Conservation (phyloP, 2,888 invertebrate species). For the Salpingus planirostris region DNA sequence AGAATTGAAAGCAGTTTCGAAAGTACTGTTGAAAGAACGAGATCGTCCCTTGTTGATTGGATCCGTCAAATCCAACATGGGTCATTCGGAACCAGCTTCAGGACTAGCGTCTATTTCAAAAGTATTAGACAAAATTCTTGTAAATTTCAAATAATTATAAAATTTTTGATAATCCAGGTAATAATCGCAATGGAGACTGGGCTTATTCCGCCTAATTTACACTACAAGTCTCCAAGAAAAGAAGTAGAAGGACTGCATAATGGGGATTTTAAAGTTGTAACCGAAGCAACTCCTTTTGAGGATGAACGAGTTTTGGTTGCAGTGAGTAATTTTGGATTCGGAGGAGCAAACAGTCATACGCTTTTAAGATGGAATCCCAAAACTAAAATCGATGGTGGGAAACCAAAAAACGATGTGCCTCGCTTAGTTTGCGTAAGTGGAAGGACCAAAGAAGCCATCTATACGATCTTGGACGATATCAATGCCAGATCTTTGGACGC, state of each 20-base stretch:
- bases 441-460: conserved; percentile 66
- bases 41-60: conserved; percentile 70
- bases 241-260: conserved; percentile 45
- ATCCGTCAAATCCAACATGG: conserved; percentile 87
- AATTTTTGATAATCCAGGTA: conserved; percentile 42
- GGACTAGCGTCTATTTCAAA: conserved; percentile 63
- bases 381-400: conserved; percentile 52
- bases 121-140: conserved; percentile 23
- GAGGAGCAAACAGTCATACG: conserved; percentile 74
- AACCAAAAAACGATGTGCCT: conserved; percentile 56
- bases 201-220: conserved; percentile 59
- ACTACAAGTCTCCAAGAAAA: conserved; percentile 50
- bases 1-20: conserved; percentile 74
- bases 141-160: neutral
- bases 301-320: conserved; percentile 25
- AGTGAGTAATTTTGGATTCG: conserved; percentile 86
- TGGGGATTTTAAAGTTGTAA: conserved; percentile 45
- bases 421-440: conserved; percentile 68
- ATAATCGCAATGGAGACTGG: conserved; percentile 59
- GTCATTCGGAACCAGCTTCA: conserved; percentile 81
- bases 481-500: conserved; percentile 52
- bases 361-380: conserved; percentile 52
- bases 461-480: conserved; percentile 52
- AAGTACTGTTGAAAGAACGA: conserved; percentile 64
- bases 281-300: conserved; percentile 41